A percentile compares a stretch with the other conserved stretches of the same genome.
Conservation (phyloP, 1,140 invertebrate species). For the Ditylenchus dipsaci region DNA sequence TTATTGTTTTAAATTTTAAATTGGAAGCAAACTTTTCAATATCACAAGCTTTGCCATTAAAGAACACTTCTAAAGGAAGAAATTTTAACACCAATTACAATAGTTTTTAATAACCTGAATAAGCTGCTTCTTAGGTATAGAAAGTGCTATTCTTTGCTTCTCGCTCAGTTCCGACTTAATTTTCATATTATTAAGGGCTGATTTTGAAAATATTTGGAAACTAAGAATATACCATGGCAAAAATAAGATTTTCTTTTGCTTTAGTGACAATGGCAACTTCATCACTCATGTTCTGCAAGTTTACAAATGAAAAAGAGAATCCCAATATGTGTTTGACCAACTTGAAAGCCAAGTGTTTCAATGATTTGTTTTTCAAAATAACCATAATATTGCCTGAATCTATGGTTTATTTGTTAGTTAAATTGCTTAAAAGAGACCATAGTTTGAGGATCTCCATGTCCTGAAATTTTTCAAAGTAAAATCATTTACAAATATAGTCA, state of each 20-base stretch:
- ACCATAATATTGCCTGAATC: neutral
- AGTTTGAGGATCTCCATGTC: slow-evolving; percentile 22
- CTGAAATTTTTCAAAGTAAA: neutral
- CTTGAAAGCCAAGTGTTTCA: slow-evolving; percentile 47
- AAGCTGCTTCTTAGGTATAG: slow-evolving; percentile 44
- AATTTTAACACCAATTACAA: neutral
- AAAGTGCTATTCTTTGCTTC: slow-evolving; percentile 36
- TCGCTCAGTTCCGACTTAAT: slow-evolving; percentile 31
- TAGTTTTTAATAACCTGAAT: slow-evolving; percentile 11
- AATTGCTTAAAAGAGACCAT: no score
- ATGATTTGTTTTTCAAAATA: slow-evolving; percentile 19
- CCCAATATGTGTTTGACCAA: neutral
- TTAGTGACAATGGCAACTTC: slow-evolving; percentile 52
- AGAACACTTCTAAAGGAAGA: slow-evolving; percentile 43
- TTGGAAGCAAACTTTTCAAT: slow-evolving; percentile 40
- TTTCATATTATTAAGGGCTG: no score
- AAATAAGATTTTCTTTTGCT: slow-evolving; percentile 52
- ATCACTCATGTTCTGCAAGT: slow-evolving; percentile 48
- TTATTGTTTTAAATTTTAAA: no score
- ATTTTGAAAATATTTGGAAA: no score
- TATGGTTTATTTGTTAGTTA: no score
- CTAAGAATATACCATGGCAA: slow-evolving; percentile 34
- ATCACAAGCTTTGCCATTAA: slow-evolving; percentile 50
- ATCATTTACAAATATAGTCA: neutral
- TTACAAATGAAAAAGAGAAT: neutral